Evolutionary conservation across 2,113 vertebrate genomes (phyloP), one percentile per base, ranked within the genome.

Genomic region (Grantiella picta): DNA sequence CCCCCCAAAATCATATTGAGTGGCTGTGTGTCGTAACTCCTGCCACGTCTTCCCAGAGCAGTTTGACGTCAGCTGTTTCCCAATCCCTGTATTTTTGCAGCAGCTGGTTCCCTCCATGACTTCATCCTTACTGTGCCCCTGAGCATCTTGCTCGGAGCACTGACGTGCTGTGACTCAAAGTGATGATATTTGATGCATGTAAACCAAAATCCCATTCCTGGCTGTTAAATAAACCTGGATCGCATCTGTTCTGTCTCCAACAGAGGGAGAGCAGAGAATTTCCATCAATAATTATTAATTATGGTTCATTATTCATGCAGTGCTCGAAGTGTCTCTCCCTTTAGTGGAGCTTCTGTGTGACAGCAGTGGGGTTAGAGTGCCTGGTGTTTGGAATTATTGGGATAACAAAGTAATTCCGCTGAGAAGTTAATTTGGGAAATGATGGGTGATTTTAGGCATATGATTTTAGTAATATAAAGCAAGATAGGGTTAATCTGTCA

Each of bases 1-100:
- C 5, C 10, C 24, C 35, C 4, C 0, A 35, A 28, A 80, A 20
- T 5, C 36, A 7, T 2, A 31, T 57, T 0, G 0, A 38, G n/a
- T 13, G 47, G 11, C 57, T 63, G 9, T 50, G 8, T 89, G 80
- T 72, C 2, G 23, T 81, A 83, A 89, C n/a, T 44, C 63, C 87
- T 68, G 57, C 61, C 2, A 0, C 15, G 56, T 24, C 68, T 83
- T 38, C 36, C 22, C 76, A 60, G 66, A 9, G 53, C 76, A 52
- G 49, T 72, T 95, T 94, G 53, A 64, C 54, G 52, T 33, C 0
- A 2, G 63, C 69, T 72, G 38, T 94, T 95, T 94, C 92, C 69
- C 80, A 89, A 31, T 77, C 68, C 84, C 73, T 45, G 64, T 35
- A 57, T 93, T 95, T 61, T 72, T 21, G 54, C 82, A 89, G 78